These are phyloP conservation scores for Siniperca chuatsi DNA, from an alignment of 2,113 vertebrate genomes.

Conservation along the genomic window DNA sequence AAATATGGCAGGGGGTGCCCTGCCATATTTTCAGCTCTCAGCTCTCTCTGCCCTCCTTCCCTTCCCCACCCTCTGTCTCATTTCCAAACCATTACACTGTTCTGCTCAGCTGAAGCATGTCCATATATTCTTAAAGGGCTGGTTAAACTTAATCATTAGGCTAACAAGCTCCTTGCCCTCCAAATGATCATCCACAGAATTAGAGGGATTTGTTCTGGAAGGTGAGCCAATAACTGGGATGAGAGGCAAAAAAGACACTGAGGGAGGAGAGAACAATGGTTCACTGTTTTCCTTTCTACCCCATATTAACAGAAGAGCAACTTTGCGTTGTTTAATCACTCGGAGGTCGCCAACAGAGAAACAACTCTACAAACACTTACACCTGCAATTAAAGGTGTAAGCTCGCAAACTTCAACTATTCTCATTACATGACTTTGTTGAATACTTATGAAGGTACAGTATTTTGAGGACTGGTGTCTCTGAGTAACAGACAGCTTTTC, in stretches of 20 bases:
- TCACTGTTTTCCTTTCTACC: conserved; percentile 68
- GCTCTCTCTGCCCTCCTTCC: conserved; percentile 79
- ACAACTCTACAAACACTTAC: neutral
- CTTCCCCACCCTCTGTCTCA: conserved; percentile 75
- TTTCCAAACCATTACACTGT: conserved; percentile 95
- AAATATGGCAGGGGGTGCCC: too few species aligned
- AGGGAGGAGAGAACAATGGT: conserved; percentile 73
- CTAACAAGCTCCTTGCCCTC: conserved; percentile 95
- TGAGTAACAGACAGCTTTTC: neutral
- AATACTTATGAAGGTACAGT: neutral
- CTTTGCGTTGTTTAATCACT: conserved; percentile 92
- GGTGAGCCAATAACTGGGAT: conserved; percentile 91
- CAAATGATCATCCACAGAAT: conserved; percentile 95
- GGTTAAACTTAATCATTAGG: conserved; percentile 99
- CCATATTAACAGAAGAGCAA: conserved; percentile 89
- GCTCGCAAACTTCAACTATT: neutral
- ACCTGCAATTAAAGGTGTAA: neutral
- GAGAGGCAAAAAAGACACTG: conserved; percentile 21
- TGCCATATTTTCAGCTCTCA: conserved; percentile 66
- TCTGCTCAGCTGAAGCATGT: conserved; percentile 93
- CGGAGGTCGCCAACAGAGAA: conserved; percentile 33
- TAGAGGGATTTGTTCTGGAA: conserved; percentile 95
- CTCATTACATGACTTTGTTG: neutral
- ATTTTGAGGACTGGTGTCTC: neutral
- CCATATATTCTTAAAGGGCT: conserved; percentile 98